Conservation (phyloP, 2,113 vertebrate species). For the Callaeas wilsoni region DNA sequence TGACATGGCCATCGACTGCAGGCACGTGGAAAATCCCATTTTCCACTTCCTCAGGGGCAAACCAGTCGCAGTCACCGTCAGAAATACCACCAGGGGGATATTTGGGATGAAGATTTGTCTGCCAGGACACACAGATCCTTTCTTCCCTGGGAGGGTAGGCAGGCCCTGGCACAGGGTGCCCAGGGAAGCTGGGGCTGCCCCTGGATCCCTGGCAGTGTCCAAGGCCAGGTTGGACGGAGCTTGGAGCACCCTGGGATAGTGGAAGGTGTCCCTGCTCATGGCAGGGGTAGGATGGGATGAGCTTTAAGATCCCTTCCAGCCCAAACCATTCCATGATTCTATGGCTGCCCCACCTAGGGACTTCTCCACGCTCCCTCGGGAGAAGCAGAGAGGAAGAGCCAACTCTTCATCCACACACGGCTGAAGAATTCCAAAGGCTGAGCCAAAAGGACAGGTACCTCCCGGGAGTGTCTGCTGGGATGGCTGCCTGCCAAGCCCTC, state of each 20-base stretch:
- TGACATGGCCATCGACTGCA: fast-evolving
- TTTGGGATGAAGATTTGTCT: background rate
- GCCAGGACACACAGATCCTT: background rate
- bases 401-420: fast-evolving
- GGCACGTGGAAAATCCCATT: background rate
- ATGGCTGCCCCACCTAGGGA: background rate
- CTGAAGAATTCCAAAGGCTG: background rate
- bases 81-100: background rate
- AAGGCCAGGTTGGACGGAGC: fast-evolving
- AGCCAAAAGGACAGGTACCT: background rate
- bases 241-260: fast-evolving
- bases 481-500: constrained; percentile 30
- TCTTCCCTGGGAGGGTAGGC: background rate
- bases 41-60: background rate
- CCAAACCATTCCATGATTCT: background rate
- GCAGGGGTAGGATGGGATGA: background rate
- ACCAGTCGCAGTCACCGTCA: background rate
- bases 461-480: background rate
- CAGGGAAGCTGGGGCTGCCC: background rate
- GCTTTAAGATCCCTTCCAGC: background rate
- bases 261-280: background rate
- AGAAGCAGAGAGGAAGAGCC: background rate
- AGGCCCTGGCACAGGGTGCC: background rate
- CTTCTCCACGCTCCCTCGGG: background rate
- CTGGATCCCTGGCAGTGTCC: background rate